Base-by-base conservation (phyloP, 2,113 vertebrate species). In the Nicator chloris region DNA sequence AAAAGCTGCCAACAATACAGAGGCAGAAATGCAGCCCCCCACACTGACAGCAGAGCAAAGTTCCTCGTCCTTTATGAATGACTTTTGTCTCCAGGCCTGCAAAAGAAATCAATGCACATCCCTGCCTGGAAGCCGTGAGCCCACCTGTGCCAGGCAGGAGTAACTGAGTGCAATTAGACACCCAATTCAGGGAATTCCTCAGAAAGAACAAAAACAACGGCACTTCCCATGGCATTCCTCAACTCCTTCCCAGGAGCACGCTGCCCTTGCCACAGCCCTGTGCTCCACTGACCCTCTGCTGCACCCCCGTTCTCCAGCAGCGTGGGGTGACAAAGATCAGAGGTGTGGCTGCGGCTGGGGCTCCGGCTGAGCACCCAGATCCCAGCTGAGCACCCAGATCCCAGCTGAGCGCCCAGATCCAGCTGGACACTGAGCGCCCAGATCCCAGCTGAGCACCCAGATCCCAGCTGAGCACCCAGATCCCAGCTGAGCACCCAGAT, bases 101-200 rank as follows among this genome's bases (percentile, higher is more conserved):
- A 80, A 86, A 93, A 95, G 95, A 97, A 98, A 98, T 97, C 96
- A 72, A 96, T 97, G 95, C 19, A 82, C 92, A 93, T 89, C 92
- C 88, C 90, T 86, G 95, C 96, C 97, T 88, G 84, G 72, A 93
- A 97, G 97, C 82, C 70, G 71, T 87, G 94, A 97, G 79, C 95
- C 97, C 96, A 92, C 83, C 97, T 87, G 95, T 28, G n/a, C 91
- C 11, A 81, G 97, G 86, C 75, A 50, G 90, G 42, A 85, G 95
- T 93, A 96, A 97, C 81, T 83, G 96, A 97, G 91, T 30, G 68
- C 97, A 98, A 97, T 98, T 97, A 98, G 96, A 93, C 63, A 60
- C 14, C 70, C 81, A 31, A 40, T 40, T 35, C 94, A 64, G 93
- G 92, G 90, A 90, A 96, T 93, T 96, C 92, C 96, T 96, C 97